A percentile compares a stretch with the other conserved stretches of the same genome.
These are phyloP conservation scores for Streptopelia turtur DNA, from an alignment of 2,797 vertebrate species.

Conservation along the genomic window DNA sequence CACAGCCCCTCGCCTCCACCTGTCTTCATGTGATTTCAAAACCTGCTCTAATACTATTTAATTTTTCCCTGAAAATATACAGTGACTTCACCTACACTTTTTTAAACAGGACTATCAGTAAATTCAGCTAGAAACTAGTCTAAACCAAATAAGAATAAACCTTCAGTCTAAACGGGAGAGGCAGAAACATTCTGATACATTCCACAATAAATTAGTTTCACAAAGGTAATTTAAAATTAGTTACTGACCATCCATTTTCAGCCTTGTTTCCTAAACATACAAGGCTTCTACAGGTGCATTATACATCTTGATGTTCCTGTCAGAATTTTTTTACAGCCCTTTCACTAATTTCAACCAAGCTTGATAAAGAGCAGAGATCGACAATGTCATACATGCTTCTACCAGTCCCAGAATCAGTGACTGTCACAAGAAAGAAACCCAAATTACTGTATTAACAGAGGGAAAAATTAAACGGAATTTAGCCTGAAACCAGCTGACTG, in stretches of 20 bases:
- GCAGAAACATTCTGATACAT: slow-evolving; percentile 1
- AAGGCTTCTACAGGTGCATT: not conserved
- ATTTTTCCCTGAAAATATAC: slow-evolving; percentile 6
- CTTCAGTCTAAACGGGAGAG: not conserved
- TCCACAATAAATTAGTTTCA: not conserved
- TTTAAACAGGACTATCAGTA: not conserved
- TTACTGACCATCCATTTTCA: not conserved
- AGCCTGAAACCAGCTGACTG: not conserved
- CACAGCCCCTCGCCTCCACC: not conserved
- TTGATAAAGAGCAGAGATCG: not conserved
- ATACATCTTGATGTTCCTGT: not conserved
- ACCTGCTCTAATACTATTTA: not conserved
- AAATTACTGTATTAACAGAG: not conserved
- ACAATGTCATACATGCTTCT: not conserved
- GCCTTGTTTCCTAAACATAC: not conserved
- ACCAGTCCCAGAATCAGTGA: not conserved
- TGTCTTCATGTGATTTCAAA: not conserved
- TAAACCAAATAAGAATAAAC: not conserved
- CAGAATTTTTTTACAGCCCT: not conserved
- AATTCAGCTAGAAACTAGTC: not conserved
- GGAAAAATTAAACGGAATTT: not conserved
- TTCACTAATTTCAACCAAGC: not conserved
- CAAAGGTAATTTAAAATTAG: slow-evolving; percentile 17
- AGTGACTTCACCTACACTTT: not conserved
- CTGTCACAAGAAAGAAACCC: not conserved